Evolutionary conservation across 1,140 invertebrate genomes (phyloP), one percentile per base, ranked within the genome.

Genomic region (Rhyzopertha dominica): DNA sequence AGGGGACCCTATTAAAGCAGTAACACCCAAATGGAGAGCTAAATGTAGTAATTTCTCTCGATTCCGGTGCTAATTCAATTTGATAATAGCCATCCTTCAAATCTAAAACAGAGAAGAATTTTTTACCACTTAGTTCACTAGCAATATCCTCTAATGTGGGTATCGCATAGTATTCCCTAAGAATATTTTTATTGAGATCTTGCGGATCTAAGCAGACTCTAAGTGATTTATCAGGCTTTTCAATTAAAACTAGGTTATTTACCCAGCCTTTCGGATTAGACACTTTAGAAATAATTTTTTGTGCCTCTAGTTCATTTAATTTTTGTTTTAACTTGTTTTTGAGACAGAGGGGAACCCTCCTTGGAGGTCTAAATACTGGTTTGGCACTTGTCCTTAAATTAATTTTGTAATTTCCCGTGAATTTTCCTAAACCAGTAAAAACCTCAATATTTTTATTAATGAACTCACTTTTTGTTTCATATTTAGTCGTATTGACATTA

Each of bases 121-220:
- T 60, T 43, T 63, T 60, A 5, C 62, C 63, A 18, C 43, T 26
- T 16, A 74, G 41, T 34, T 60, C 56, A n/a, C 43, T 24, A 10
- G 54, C 53, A 19, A 72, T 51, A 48, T 71, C 67, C 14, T 71
- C 66, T 24, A 67, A 18, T 1, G 60, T 69, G 5, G 66, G 66
- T 10, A 72, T 56, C 18, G 52, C 62, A 54, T 61, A 65, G 49
- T 62, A 54, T 45, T 61, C 56, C 7, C 65, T 25, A 39, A 56
- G 60, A 9, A 75, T 65, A 12, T 49, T 51, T 50, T 59, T 66
- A 56, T 76, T 76, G 26, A 75, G 51, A 34, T 71, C 62, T 24
- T 45, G 53, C 3, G 72, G 73, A 58, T 76, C 70, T 17, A 76
- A 42, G 51, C 70, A 74, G 14, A 76, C 54, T 36, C 72, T 51